A percentile compares a stretch with the other conserved stretches of the same genome.
Conservation (phyloP, 2,797 vertebrate genomes). For the Bryconaethiops microstoma region DNA sequence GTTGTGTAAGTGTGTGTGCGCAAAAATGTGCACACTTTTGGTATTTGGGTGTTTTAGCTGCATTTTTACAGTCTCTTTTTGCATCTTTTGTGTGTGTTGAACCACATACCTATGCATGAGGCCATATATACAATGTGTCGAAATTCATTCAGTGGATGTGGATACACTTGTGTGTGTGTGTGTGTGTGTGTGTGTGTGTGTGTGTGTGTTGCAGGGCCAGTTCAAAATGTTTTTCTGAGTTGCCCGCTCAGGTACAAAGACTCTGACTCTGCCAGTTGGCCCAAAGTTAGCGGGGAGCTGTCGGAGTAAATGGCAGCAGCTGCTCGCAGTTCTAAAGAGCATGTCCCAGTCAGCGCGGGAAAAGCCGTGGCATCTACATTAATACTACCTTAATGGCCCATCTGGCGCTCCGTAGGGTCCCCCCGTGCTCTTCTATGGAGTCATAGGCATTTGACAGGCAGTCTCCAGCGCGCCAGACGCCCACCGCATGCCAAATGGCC, state of each 20-base stretch:
- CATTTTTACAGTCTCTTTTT: conserved; percentile 22
- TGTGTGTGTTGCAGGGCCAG: conserved; percentile 42
- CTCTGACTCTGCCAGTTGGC: conserved; percentile 97
- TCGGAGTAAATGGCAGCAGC: conserved; percentile 99
- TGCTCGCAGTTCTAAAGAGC: conserved; percentile 99
- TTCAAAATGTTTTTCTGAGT: conserved; percentile 64
- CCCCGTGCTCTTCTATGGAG: conserved; percentile 95
- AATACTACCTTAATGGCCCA: conserved; percentile 99
- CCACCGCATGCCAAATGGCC: conserved; percentile 98
- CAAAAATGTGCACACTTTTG: conserved; percentile 2
- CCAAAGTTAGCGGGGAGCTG: conserved; percentile 99
- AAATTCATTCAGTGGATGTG: neutral
- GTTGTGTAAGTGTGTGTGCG: conserved; percentile 49
- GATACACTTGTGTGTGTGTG: conserved; percentile 25
- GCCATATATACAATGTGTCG: neutral
- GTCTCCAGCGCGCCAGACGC: conserved; percentile 98
- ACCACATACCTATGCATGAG: conserved; percentile 13
- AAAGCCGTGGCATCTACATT: conserved; percentile 99
- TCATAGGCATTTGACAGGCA: conserved; percentile 99
- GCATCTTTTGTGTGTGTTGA: conserved; percentile 18
- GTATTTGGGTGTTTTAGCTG: neutral
- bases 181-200: conserved; percentile 31
- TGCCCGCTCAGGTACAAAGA: conserved; percentile 94
- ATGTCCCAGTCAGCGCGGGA: conserved; percentile 99
- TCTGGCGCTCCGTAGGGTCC: conserved; percentile 99